Evolutionary conservation across 1,140 invertebrate species (phyloP).

Genomic region (Drosophila lini): DNA sequence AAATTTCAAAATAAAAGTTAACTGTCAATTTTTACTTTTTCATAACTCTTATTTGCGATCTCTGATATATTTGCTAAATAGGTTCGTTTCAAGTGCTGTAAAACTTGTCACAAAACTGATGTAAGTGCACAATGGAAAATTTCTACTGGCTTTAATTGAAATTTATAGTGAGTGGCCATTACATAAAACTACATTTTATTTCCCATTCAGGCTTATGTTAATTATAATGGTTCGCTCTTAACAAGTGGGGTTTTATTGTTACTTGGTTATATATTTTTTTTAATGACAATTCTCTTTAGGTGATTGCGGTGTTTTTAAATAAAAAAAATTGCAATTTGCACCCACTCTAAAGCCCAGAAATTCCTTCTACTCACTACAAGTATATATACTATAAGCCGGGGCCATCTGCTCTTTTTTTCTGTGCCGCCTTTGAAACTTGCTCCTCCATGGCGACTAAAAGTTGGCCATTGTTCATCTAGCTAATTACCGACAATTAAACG

Average conservation of each 20-base stretch:
- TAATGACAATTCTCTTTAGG: neutral
- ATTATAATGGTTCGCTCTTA: neutral
- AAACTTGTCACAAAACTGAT: constrained; percentile 10
- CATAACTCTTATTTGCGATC: too few relatives aligned
- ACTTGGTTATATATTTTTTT: constrained; percentile 13
- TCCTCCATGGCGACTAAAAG: constrained; percentile 37
- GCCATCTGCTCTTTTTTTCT: constrained; percentile 17
- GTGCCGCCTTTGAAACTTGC: constrained; percentile 29
- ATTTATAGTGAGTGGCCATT: constrained; percentile 8
- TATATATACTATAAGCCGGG: neutral
- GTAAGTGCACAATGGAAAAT: constrained; percentile 18
- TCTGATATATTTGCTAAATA: too few relatives aligned
- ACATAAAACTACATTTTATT: constrained; percentile 10
- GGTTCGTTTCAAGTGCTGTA: neutral
- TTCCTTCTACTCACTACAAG: constrained; percentile 5
- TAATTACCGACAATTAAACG: constrained; percentile 77
- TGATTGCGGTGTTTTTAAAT: constrained; percentile 11
- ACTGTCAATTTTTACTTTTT: too few relatives aligned
- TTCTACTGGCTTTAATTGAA: constrained; percentile 3
- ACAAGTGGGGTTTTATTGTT: constrained; percentile 11
- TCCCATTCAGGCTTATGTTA: constrained; percentile 10
- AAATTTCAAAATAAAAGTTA: too few relatives aligned
- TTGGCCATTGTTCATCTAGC: constrained; percentile 56
- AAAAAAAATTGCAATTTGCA: neutral
- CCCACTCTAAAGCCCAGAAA: neutral